These are phyloP conservation scores for Cheirogaleus medius DNA, from an alignment of 2,113 vertebrate genomes.

Conservation along the genomic window DNA sequence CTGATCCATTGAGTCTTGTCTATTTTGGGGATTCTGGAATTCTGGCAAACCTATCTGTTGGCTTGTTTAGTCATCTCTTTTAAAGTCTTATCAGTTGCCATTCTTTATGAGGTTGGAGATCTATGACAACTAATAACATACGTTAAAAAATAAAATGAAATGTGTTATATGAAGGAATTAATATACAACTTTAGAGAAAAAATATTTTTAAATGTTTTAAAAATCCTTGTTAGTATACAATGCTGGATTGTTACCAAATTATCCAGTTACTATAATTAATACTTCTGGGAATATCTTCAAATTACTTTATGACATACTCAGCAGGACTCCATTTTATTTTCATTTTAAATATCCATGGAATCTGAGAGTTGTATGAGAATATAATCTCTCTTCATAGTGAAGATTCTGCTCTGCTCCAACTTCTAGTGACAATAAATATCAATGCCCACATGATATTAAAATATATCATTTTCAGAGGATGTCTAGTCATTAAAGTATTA, in stretches of 20 bases:
- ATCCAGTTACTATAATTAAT: background rate
- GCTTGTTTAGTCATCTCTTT: background rate
- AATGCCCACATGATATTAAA: background rate
- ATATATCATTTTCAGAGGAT: background rate
- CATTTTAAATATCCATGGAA: background rate
- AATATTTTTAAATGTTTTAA: background rate
- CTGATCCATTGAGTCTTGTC: background rate
- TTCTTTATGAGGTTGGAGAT: background rate
- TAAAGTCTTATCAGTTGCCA: background rate
- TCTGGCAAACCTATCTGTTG: background rate
- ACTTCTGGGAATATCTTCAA: background rate
- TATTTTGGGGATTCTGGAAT: background rate
- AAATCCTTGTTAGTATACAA: background rate
- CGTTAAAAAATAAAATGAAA: background rate
- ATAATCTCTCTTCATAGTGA: background rate
- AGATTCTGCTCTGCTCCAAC: background rate
- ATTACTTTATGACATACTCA: background rate
- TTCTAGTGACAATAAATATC: background rate
- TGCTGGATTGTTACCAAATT: background rate
- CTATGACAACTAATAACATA: background rate
- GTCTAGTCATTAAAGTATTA: background rate
- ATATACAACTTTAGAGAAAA: background rate
- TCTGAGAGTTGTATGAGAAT: background rate
- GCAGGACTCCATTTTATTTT: background rate
- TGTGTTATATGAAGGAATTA: background rate